phyloP scores from a whole-genome alignment of 2,888 invertebrate genomes.

The Tipula lateralis region DNA sequence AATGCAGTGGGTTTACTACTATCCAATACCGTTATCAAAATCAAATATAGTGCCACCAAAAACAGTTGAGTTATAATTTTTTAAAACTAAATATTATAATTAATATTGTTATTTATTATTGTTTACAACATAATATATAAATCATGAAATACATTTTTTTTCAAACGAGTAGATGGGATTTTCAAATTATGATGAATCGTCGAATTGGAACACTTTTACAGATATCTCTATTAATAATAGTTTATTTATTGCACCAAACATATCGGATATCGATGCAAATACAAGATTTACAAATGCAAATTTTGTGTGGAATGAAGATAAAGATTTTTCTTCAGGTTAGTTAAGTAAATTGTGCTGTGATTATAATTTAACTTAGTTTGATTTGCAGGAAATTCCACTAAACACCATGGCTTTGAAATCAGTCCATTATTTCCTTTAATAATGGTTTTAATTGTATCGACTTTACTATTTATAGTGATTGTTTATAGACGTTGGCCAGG shows the following conservation, averaged over 20 bases:
- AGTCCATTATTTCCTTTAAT: constrained; percentile 38
- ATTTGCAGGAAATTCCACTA: background rate
- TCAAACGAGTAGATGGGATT: background rate
- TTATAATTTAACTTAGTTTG: background rate
- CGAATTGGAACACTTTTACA: background rate
- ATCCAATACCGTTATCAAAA: background rate
- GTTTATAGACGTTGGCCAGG: constrained; percentile 40
- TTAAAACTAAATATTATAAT: background rate
- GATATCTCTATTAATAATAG: background rate
- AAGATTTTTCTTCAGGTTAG: background rate
- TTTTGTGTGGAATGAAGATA: constrained; percentile 27
- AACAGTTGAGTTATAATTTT: background rate
- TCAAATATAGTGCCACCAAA: background rate
- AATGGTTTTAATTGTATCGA: constrained; percentile 37
- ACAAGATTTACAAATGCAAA: background rate
- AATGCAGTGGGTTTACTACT: constrained; percentile 24
- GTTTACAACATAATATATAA: background rate
- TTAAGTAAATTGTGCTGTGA: background rate
- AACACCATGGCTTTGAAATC: constrained; percentile 36
- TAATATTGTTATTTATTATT: background rate
- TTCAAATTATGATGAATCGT: background rate
- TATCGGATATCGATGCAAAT: background rate
- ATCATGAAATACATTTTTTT: background rate
- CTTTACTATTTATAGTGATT: constrained; percentile 37
- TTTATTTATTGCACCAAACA: background rate